Percentiles rank a stretch among this genome's conserved stretches.
These are phyloP conservation scores for Malachius bipustulatus DNA, from an alignment of 2,888 invertebrate genomes.

Conservation along the genomic window DNA sequence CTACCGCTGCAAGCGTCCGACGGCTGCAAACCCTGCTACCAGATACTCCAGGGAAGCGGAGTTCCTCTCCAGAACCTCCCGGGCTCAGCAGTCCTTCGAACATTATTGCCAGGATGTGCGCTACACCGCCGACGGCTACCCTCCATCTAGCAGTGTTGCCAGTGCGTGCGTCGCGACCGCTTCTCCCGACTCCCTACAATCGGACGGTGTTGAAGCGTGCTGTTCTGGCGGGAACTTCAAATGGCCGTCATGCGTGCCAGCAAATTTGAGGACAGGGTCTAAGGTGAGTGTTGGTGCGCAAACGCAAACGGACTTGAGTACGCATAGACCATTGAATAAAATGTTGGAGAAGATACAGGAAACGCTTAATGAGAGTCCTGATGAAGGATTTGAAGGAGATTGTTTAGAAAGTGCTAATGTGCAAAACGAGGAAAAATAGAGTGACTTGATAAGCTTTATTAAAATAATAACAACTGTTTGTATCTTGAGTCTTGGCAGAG, in stretches of 20 bases:
- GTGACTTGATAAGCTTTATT: too few species aligned
- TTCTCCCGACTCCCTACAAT: slow-evolving; percentile 34
- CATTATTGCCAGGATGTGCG: slow-evolving; percentile 49
- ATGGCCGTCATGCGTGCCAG: slow-evolving; percentile 44
- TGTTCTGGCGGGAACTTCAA: slow-evolving; percentile 31
- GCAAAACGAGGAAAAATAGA: too few species aligned
- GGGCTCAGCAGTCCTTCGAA: slow-evolving; percentile 41
- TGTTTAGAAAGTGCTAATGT: slow-evolving; percentile 9
- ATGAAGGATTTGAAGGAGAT: slow-evolving; percentile 80
- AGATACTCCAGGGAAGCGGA: slow-evolving; percentile 55
- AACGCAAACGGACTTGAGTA: slow-evolving; percentile 38
- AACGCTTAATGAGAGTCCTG: slow-evolving; percentile 65
- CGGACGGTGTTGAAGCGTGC: slow-evolving; percentile 21
- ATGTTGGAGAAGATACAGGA: slow-evolving; percentile 22
- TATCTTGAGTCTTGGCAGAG: too few species aligned
- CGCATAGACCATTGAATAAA: slow-evolving; percentile 18
- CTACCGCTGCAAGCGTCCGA: slow-evolving; percentile 48
- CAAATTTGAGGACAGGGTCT: slow-evolving; percentile 18
- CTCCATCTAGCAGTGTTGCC: slow-evolving; percentile 41
- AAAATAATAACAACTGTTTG: too few species aligned
- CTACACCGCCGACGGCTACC: slow-evolving; percentile 73
- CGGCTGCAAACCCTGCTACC: slow-evolving; percentile 39
- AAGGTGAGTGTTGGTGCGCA: slow-evolving; percentile 48
- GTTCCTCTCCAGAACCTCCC: slow-evolving; percentile 41
- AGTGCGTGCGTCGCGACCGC: slow-evolving; percentile 32